These are phyloP conservation scores for Lagopus leucura DNA, from an alignment of 2,113 vertebrate species.

Conservation along the genomic window DNA sequence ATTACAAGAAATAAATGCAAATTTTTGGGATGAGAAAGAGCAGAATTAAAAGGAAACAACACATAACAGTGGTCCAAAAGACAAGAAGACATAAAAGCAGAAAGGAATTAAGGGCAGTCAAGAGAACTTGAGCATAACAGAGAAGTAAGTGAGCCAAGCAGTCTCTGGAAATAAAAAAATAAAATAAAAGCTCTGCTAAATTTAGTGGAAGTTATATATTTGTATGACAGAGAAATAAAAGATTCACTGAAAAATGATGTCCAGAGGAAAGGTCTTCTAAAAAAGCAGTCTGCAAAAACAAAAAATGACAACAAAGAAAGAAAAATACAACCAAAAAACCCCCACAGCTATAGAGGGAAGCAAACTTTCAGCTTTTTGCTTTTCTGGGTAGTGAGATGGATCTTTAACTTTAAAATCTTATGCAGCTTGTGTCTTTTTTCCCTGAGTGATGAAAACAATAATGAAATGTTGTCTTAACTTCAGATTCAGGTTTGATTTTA, in stretches of 20 bases:
- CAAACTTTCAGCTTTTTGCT: not conserved
- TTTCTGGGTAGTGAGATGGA: not conserved
- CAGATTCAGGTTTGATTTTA: not conserved
- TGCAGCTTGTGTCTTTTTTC: not conserved
- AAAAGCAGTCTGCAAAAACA: not conserved
- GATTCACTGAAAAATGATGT: not conserved
- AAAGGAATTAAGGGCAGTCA: not conserved
- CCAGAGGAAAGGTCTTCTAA: not conserved
- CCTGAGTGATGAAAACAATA: not conserved
- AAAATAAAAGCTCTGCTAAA: not conserved
- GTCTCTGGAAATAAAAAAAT: not conserved
- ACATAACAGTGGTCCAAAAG: accelerated
- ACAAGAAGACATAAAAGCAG: not conserved
- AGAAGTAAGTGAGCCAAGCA: not conserved
- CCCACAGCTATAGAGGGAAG: not conserved
- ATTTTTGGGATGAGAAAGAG: not conserved
- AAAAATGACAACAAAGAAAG: not conserved
- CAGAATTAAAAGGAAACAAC: not conserved
- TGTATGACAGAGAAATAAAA: not conserved
- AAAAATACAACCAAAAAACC: not conserved
- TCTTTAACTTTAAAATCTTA: not conserved
- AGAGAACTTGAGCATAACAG: not conserved
- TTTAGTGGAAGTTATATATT: not conserved
- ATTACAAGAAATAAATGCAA: not conserved
- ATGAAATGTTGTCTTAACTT: not conserved